Evolutionary conservation across 2,888 invertebrate species (phyloP).

Genomic region (Xestia sexstrigata): DNA sequence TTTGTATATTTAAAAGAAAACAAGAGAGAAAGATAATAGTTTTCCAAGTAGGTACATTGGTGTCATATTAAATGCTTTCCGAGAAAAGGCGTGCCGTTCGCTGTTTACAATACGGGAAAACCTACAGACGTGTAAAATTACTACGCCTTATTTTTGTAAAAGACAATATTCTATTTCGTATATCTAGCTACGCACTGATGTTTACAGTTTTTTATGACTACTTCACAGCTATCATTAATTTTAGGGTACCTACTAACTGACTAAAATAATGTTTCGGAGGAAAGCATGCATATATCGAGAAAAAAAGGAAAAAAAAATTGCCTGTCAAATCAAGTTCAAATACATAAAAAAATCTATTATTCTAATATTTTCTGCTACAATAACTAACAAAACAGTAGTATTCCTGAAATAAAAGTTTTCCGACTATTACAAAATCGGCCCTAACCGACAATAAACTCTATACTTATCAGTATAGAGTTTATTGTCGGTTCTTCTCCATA

Average conservation of each 20-base stretch:
- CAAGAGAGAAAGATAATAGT: not conserved
- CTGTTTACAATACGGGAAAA: not conserved
- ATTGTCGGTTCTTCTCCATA: not conserved
- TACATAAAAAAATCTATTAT: not conserved
- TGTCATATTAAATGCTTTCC: conserved; percentile 8
- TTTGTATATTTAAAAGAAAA: not conserved
- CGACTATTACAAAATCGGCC: not conserved
- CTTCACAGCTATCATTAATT: not conserved
- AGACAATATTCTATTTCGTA: not conserved
- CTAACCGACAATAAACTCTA: too few relatives aligned
- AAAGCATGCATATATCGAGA: not conserved
- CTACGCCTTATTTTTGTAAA: not conserved
- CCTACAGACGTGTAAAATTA: not conserved
- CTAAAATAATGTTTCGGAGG: not conserved
- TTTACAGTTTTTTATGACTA: not conserved
- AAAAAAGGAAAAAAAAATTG: not conserved
- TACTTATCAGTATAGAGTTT: not conserved
- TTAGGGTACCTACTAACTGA: not conserved
- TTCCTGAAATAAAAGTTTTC: not conserved
- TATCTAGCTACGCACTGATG: not conserved
- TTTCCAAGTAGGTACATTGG: conserved; percentile 1
- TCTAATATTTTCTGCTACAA: not conserved
- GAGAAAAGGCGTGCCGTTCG: not conserved
- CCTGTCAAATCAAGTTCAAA: not conserved
- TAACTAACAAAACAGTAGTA: too few relatives aligned